These are phyloP conservation scores for Thamnophis sirtalis DNA, from an alignment of 2,113 vertebrate species.

Conservation along the genomic window DNA sequence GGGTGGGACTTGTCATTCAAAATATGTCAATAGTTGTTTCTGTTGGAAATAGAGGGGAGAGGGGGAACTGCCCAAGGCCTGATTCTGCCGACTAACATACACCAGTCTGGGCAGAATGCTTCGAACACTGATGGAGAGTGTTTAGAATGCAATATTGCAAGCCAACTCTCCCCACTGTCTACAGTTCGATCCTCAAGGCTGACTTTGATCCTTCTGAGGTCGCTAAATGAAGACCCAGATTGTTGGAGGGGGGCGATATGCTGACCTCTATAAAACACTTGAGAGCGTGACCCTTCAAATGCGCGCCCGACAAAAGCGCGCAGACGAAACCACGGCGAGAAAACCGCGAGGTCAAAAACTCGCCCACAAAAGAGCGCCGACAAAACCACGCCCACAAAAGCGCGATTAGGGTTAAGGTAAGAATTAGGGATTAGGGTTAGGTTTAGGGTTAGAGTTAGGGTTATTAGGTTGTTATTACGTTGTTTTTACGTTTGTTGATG, in stretches of 20 bases:
- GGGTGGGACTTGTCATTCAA: not conserved
- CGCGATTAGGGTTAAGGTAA: no score
- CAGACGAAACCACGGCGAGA: no score
- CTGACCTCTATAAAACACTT: not conserved
- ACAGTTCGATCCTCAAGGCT: not conserved
- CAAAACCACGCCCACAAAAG: no score
- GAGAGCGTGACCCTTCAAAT: no score
- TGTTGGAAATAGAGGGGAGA: not conserved
- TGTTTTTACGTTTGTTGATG: no score
- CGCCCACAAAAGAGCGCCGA: no score
- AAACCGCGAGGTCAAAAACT: no score
- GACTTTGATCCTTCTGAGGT: not conserved
- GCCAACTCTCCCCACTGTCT: not conserved
- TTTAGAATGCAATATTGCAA: not conserved
- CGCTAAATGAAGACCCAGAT: not conserved
- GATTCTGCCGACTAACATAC: not conserved
- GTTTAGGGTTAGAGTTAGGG: no score
- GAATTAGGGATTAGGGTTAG: no score
- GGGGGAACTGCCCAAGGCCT: not conserved
- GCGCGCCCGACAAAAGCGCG: no score
- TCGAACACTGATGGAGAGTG: not conserved
- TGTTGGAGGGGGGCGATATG: not conserved
- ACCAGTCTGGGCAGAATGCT: not conserved
- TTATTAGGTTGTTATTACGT: no score
- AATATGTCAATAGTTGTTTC: not conserved